Conservation (phyloP, 92 coral and sea anemone genomes). For the Desmophyllum pertusum region DNA sequence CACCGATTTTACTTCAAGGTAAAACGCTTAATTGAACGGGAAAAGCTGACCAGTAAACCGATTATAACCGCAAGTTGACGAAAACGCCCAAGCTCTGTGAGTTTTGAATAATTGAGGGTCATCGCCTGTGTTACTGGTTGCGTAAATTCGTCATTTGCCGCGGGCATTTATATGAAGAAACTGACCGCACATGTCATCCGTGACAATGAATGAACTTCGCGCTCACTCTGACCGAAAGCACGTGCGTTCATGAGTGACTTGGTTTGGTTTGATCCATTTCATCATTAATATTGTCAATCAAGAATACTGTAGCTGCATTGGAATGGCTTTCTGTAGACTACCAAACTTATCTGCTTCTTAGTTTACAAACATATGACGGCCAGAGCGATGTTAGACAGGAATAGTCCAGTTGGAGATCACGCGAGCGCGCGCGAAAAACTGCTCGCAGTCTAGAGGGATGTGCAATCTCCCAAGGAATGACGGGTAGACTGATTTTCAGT, state of each 20-base stretch:
- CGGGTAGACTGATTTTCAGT: no score
- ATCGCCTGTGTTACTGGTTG: neutral
- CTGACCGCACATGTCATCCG: slow-evolving; percentile 18
- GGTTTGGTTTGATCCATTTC: neutral
- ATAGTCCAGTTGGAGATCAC: no score
- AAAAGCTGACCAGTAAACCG: neutral
- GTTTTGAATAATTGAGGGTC: neutral
- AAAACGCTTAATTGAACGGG: neutral
- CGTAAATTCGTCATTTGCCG: neutral
- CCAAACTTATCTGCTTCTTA: neutral
- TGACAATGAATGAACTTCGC: neutral
- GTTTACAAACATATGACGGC: neutral
- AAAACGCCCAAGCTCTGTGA: neutral
- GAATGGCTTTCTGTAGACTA: neutral
- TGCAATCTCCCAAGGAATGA: no score
- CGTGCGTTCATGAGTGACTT: neutral
- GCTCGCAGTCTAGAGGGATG: no score
- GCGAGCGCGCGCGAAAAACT: no score
- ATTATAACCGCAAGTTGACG: neutral
- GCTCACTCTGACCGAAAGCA: neutral
- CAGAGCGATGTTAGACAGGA: no score
- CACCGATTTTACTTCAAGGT: neutral
- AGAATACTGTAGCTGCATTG: neutral
- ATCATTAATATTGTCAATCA: neutral
- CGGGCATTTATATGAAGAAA: neutral